Evolutionary conservation across 2,113 vertebrate species (phyloP).

Genomic region (Vimba vimba): DNA sequence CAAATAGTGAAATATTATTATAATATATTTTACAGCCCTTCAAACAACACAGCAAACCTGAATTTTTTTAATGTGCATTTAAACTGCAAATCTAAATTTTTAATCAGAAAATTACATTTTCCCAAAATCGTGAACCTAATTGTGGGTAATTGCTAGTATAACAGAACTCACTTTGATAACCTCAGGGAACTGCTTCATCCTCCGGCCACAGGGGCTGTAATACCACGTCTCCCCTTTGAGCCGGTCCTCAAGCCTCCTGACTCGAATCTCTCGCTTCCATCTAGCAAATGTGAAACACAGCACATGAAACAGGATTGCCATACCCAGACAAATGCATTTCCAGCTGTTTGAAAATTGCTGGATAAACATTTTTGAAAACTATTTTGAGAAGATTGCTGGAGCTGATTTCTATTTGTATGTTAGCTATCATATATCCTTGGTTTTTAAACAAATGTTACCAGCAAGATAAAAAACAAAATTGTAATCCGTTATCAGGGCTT

Average conservation of each 20-base stretch:
- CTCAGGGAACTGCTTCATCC: conserved; percentile 97
- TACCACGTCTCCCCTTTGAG: conserved; percentile 98
- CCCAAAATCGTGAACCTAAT: too few relatives aligned
- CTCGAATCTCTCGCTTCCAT: conserved; percentile 91
- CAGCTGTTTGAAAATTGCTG: not conserved
- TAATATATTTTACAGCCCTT: too few relatives aligned
- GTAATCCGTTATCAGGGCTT: not conserved
- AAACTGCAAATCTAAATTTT: too few relatives aligned
- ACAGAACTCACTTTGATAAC: conserved; percentile 88
- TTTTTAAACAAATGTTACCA: not conserved
- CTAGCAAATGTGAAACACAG: conserved; percentile 64
- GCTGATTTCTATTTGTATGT: not conserved
- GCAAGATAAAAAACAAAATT: not conserved
- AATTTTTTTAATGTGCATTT: too few relatives aligned
- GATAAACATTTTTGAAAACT: not conserved
- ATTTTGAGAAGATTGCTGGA: not conserved
- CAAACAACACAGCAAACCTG: too few relatives aligned
- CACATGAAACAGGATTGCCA: not conserved
- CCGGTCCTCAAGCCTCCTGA: conserved; percentile 86
- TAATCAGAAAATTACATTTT: too few relatives aligned
- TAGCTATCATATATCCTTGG: not conserved
- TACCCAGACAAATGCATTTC: too few relatives aligned
- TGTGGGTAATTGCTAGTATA: not conserved
- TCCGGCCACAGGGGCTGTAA: conserved; percentile 94
- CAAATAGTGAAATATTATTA: too few relatives aligned